Conservation (phyloP, 1,140 invertebrate species). For the Drosophila carrolli region DNA sequence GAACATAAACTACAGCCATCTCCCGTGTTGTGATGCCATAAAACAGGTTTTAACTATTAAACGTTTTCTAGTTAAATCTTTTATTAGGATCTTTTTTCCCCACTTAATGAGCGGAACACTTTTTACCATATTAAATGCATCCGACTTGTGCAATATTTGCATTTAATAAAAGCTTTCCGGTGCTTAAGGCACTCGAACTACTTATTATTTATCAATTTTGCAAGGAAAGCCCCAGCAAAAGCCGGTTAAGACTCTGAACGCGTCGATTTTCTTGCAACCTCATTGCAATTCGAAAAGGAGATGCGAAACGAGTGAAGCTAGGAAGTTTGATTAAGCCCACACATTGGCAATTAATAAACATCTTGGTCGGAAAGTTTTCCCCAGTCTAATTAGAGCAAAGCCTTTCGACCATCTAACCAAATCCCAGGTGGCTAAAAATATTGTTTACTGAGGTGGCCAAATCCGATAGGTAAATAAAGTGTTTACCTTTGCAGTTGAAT, state of each 20-base stretch:
- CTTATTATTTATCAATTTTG: constrained; percentile 7
- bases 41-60: constrained; percentile 26
- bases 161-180: constrained; percentile 8
- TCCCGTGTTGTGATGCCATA: constrained; percentile 2
- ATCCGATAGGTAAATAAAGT: constrained; percentile 23
- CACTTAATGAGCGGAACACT: neutral
- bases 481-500: constrained; percentile 7
- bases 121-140: constrained; percentile 12
- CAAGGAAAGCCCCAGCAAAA: constrained; percentile 9
- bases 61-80: constrained; percentile 14
- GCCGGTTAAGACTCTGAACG: constrained; percentile 8
- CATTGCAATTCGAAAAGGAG: constrained; percentile 6
- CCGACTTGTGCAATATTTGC: constrained; percentile 14
- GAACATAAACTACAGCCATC: constrained; percentile 11
- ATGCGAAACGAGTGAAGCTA: neutral
- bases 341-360: constrained; percentile 35
- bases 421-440: constrained; percentile 21
- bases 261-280: constrained; percentile 11
- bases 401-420: constrained; percentile 12
- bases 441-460: constrained; percentile 4
- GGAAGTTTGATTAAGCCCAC: constrained; percentile 11
- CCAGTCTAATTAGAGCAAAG: constrained; percentile 42
- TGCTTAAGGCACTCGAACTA: constrained; percentile 2
- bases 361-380: constrained; percentile 22
- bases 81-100: constrained; percentile 1